Evolutionary conservation across 2,888 invertebrate species (phyloP), one percentile per base, ranked within the genome.

Genomic region (Ormia ochracea): DNA sequence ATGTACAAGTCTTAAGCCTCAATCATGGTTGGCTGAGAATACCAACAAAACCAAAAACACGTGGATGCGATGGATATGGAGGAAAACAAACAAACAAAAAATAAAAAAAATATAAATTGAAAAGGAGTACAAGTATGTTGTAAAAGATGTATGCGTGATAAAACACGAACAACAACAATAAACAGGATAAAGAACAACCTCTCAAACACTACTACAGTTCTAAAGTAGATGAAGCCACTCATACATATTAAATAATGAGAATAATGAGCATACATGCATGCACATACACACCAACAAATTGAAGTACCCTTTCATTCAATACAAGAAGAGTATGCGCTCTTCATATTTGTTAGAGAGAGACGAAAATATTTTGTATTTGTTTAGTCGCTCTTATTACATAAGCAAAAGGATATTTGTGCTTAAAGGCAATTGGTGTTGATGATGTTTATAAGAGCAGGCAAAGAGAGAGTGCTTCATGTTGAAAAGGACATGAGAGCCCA

Each of bases 401-500:
- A 14, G 12, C n/a, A 17, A 69, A 73, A 80, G 80, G 76, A 80
- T 80, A 63, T 76, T 48, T 76, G 72, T 73, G 80, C 80, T 80
- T 72, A 50, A 80, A 73, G 68, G 76, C 80, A 80, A 80, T 80
- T 80, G 80, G 80, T 80, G 80, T 80, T 80, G 80, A 80, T 80
- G 76, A 80, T 61, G 76, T 66, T 41, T 56, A 41, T 61, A 76
- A 80, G 80, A 73, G 72, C 59, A 58, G 72, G 59, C 72, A 68
- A 77, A 68, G 76, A 61, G 63, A 58, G 74, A 66, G 61, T 75
- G 70, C 36, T 50, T 66, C 41, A 43, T 50, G 65, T 81, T 87
- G 84, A 85, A 87, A 88, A 88, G 89, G 88, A 88, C 88, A 89
- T 87, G 87, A 89, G 88, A 87, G 89, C 88, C 89, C 88, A 88